These are phyloP conservation scores for Chaetops frenatus DNA, from an alignment of 2,113 vertebrate genomes.

Conservation along the genomic window DNA sequence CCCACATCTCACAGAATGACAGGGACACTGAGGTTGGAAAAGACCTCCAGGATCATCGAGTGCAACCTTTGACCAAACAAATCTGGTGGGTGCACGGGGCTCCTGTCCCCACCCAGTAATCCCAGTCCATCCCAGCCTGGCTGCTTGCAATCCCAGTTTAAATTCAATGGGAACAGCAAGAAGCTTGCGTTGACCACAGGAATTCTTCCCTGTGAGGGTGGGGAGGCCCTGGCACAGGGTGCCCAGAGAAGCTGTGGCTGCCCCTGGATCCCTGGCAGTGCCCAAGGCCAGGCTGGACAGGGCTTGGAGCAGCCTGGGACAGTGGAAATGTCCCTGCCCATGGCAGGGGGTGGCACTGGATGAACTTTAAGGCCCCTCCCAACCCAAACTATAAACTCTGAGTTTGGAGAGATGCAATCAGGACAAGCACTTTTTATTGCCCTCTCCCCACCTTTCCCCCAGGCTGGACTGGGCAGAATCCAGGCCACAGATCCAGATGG, in stretches of 20 bases:
- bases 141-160: background rate
- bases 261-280: background rate
- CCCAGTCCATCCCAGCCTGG: background rate
- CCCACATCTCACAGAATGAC: background rate
- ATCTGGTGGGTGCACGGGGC: fast-evolving
- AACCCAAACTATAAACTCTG: background rate
- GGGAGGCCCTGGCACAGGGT: background rate
- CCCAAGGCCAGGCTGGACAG: fast-evolving
- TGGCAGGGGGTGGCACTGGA: background rate
- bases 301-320: fast-evolving
- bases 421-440: background rate
- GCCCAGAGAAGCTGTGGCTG: background rate
- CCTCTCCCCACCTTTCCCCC: background rate
- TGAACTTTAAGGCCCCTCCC: background rate
- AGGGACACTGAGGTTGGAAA: background rate
- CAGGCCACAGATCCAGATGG: background rate
- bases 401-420: background rate
- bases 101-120: background rate
- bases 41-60: fast-evolving
- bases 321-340: background rate
- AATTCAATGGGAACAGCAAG: background rate
- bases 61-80: background rate
- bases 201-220: background rate
- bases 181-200: no score
- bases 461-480: background rate